Evolutionary conservation across 2,888 invertebrate species (phyloP).

Genomic region (Caenorhabditis japonica): DNA sequence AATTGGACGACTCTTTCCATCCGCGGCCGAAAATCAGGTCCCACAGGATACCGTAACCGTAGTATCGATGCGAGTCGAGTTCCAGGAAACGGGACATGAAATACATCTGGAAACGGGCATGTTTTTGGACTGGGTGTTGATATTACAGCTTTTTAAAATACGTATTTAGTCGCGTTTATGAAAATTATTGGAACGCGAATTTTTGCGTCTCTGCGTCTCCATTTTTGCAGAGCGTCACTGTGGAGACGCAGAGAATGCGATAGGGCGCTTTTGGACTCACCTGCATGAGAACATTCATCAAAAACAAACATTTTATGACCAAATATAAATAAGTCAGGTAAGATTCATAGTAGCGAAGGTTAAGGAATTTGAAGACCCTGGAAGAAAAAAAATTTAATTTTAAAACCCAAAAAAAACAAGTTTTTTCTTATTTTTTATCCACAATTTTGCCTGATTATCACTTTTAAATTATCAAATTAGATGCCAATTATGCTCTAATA

Average conservation of each 20-base stretch:
- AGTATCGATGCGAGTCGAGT: conserved; percentile 73
- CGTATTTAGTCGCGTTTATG: neutral
- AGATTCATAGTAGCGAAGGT: conserved; percentile 76
- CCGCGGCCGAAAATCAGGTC: conserved; percentile 73
- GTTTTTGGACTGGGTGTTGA: too few relatives aligned
- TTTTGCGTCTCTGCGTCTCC: too few relatives aligned
- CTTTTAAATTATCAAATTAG: too few relatives aligned
- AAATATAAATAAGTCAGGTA: conserved; percentile 75
- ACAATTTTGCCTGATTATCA: too few relatives aligned
- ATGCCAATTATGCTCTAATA: too few relatives aligned
- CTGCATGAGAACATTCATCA: conserved; percentile 73
- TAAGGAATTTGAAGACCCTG: conserved; percentile 71
- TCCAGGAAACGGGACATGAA: conserved; percentile 76
- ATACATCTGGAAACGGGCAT: conserved; percentile 66
- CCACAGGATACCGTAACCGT: conserved; percentile 75
- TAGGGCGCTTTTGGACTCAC: conserved; percentile 29
- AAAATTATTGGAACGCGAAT: neutral
- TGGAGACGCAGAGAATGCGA: too few relatives aligned
- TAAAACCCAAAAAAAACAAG: neutral
- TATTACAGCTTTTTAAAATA: too few relatives aligned
- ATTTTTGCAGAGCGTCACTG: too few relatives aligned
- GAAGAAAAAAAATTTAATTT: conserved; percentile 10
- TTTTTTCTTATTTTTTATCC: too few relatives aligned
- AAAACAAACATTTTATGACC: conserved; percentile 73
- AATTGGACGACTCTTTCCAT: conserved; percentile 76